Evolutionary conservation across 2,797 vertebrate species (phyloP).

Genomic region (Thripadectes ignobilis): DNA sequence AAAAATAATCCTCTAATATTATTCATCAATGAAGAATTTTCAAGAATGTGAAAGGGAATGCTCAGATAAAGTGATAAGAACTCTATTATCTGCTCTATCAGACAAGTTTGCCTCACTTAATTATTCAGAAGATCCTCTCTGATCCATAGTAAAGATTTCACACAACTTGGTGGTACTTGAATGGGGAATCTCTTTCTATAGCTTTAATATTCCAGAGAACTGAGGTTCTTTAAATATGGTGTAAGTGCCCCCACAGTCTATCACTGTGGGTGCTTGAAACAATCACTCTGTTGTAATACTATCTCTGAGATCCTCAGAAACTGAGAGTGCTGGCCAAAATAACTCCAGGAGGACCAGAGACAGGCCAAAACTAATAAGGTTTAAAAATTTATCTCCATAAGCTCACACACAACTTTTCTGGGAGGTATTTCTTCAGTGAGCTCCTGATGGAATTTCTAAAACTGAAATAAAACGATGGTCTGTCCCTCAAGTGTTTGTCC

Average conservation of each 20-base stretch:
- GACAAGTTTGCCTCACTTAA: background rate
- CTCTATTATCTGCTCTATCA: background rate
- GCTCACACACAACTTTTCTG: background rate
- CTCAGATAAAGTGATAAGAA: background rate
- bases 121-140: background rate
- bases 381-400: background rate
- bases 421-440: background rate
- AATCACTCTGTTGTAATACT: constrained; percentile 4
- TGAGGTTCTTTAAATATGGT: background rate
- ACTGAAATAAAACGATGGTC: constrained; percentile 23
- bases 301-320: constrained; percentile 45
- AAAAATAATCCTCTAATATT: background rate
- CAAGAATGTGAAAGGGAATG: background rate
- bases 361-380: background rate
- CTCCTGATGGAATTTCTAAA: constrained; percentile 15
- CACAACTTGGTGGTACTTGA: background rate
- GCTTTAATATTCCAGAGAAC: background rate
- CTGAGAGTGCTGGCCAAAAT: background rate
- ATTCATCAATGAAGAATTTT: background rate
- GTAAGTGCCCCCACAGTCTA: background rate
- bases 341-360: constrained; percentile 3
- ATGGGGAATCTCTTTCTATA: background rate
- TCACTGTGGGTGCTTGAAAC: constrained; percentile 13
- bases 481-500: background rate
- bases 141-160: background rate